Evolutionary conservation across 2,797 vertebrate genomes (phyloP), one percentile per base, ranked within the genome.

Genomic region (Enteromius mattozi): DNA sequence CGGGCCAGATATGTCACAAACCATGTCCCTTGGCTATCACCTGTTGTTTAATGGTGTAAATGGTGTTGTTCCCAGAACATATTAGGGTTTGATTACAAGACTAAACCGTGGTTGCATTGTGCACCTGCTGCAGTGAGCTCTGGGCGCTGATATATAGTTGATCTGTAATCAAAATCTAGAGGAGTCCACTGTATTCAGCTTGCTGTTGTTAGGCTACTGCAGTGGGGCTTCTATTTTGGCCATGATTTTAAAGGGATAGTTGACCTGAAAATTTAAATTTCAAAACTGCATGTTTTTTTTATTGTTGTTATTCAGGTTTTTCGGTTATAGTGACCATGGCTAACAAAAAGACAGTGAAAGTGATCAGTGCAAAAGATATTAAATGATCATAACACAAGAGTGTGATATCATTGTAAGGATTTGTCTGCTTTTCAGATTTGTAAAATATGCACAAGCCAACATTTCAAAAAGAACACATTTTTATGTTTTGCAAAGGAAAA

Each of bases 31-130:
- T 17, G 8, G 37, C 82, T 78, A 47, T 70, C 40, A 66, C 24
- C 42, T 76, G 40, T 51, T 84, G 40, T 51, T 84, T 78, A 76
- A 65, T 81, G 82, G 56, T 80, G 71, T 69, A 69, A 70, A 75
- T 70, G 30, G 42, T 68, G 45, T 51, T 83, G 77, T 70, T 84
- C 35, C 63, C 54, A 78, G 70, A 84, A 61, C 82, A 61, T 45
- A 78, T 61, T 61, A 83, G 51, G 10, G 21, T 14, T 68, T 71
- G 51, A 71, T 83, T 77, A 37, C 72, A 68, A 68, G 33, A 71
- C 82, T 4, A 72, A 42, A 72, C 10, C 51, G 2, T 71, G 68
- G 68, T 7, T n/a, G 72, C n/a, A 4, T 30, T 78, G 65, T 78
- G 49, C 75, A 78, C 65, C 49, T 78, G 75, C 82, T 78, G 82